Evolutionary conservation across 2,113 vertebrate genomes (phyloP), one percentile per base, ranked within the genome.

Genomic region (Balaenoptera acutorostrata): DNA sequence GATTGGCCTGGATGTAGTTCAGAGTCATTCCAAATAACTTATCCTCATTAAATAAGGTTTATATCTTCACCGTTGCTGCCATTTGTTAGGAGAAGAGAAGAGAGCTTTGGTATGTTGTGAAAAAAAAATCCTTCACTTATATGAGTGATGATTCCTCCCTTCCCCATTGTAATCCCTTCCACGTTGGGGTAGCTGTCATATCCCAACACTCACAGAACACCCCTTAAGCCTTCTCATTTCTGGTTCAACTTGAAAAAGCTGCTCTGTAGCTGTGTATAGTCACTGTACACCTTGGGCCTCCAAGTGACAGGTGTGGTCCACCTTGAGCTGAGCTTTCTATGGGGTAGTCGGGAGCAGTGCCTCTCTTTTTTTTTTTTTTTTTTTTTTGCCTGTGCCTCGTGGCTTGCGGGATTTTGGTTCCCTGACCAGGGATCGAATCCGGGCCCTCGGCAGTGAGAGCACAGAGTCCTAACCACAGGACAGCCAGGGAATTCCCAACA

Each of bases 241-340:
- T 57, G 14, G 82, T 92, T 95, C 78, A 92, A 23, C 95, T 92
- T 86, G 94, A 95, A 92, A 92, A 95, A 59, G 90, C 93, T 93
- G 95, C 61, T 96, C 46, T 89, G 90, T 89, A n/a, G 39, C 95
- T 95, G n/a, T 44, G 25, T 57, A 64, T 63, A 55, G 49, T 94
- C 89, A 82, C 39, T 36, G 61, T 69, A n/a, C 36, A 80, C n/a
- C 59, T 9, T 57, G 88, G 33, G 52, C 29, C 83, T 88, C 78
- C 46, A 64, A 1, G 41, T 85, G 90, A 90, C 64, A 95, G 90
- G 80, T 88, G 88, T 74, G 86, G 61, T 44, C 64, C 59, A 55
- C 23, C 20, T 64, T 68, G 44, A 80, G n/a, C 27, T 17, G 21
- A 80, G 78, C 39, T 2, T 86, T 84, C 63, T 15, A 2, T 41